phyloP scores from a whole-genome alignment of 2,113 vertebrate genomes.

The Zingel zingel region DNA sequence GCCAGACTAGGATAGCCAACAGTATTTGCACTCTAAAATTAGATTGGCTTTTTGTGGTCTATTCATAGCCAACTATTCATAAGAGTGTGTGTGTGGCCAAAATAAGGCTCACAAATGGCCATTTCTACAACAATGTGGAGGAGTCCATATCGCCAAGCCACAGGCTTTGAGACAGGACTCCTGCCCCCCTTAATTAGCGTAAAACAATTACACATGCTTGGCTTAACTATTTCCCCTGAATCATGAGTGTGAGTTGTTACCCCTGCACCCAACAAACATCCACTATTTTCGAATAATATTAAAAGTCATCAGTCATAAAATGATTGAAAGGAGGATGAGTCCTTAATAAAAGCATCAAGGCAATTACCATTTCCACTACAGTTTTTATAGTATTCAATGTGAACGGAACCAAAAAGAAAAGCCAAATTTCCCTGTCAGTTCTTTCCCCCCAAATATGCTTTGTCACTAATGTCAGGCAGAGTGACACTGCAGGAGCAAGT shows the following conservation, averaged over 20 bases:
- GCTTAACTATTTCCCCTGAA: conserved; percentile 85
- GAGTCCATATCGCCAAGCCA: conserved; percentile 45
- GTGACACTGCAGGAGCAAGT: neutral
- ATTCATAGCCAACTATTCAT: too few relatives aligned
- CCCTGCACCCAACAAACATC: conserved; percentile 55
- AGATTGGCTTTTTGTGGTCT: conserved; percentile 9
- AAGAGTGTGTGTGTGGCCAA: conserved; percentile 16
- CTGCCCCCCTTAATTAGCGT: conserved; percentile 84
- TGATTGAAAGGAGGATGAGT: neutral
- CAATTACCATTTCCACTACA: conserved; percentile 26
- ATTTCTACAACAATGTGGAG: conserved; percentile 65
- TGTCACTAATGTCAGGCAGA: conserved; percentile 18
- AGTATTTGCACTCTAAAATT: conserved; percentile 45
- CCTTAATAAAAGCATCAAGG: conserved; percentile 56
- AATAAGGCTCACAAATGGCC: conserved; percentile 57
- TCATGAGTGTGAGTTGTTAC: conserved; percentile 77
- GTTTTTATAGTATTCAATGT: neutral
- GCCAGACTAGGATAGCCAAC: neutral
- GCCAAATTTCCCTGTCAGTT: neutral
- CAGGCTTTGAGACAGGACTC: conserved; percentile 64
- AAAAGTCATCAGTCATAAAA: conserved; percentile 70
- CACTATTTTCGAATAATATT: conserved; percentile 62
- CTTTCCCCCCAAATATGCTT: neutral
- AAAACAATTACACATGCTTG: conserved; percentile 88
- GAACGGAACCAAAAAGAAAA: neutral